These are phyloP conservation scores for Torymus aiolomorphi DNA, from an alignment of 2,888 invertebrate species.

Conservation along the genomic window DNA sequence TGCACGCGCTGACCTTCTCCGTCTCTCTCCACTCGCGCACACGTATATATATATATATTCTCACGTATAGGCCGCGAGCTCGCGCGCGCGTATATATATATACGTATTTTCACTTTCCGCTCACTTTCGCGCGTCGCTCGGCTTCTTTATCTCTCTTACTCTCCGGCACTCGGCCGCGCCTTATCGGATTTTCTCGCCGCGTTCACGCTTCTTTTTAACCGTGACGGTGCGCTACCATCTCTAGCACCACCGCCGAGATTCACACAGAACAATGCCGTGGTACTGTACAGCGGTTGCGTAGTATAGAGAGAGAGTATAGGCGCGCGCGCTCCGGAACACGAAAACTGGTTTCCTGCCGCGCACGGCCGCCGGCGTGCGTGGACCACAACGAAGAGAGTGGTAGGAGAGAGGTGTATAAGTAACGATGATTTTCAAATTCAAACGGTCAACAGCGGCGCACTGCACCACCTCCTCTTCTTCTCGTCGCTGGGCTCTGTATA, in stretches of 20 bases:
- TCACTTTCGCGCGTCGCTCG: slow-evolving; percentile 39
- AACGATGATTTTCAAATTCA: slow-evolving; percentile 21
- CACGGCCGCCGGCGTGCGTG: neutral
- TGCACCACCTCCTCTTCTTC: slow-evolving; percentile 1
- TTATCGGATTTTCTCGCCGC: no score
- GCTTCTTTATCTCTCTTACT: neutral
- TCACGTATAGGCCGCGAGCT: no score
- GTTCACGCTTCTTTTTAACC: no score
- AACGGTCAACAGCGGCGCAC: neutral
- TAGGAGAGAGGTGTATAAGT: neutral
- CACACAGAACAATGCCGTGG: no score
- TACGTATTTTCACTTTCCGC: slow-evolving; percentile 44
- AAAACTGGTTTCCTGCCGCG: slow-evolving; percentile 32
- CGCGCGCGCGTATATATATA: neutral
- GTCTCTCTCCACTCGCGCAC: neutral
- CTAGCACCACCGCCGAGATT: no score
- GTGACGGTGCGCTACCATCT: no score
- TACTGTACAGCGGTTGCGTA: no score
- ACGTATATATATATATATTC: neutral
- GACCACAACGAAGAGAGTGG: neutral
- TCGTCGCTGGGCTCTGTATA: no score
- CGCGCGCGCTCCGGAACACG: neutral
- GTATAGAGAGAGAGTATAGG: neutral
- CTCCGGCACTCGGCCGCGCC: neutral
- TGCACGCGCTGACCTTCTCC: neutral